Evolutionary conservation across 2,113 vertebrate genomes (phyloP).

Genomic region (Oncorhynchus tshawytscha): DNA sequence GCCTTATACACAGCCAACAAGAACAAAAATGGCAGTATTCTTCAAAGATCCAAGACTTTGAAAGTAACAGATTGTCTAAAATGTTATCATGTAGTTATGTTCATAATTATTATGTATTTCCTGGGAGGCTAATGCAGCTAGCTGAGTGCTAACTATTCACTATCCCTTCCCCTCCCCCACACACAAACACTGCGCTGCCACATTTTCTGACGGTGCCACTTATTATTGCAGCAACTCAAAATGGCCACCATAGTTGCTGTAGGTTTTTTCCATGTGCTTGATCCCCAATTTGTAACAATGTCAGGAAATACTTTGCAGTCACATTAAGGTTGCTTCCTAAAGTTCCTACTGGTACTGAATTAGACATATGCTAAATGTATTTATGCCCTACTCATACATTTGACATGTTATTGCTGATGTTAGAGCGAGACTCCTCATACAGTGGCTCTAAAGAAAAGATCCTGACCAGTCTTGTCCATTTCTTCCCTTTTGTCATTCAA

Average conservation of each 20-base stretch:
- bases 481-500: too few species aligned
- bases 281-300: not conserved
- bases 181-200: slow-evolving; percentile 1
- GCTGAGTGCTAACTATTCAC: not conserved
- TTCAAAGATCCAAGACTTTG: too few species aligned
- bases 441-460: too few species aligned
- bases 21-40: too few species aligned
- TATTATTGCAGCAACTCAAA: slow-evolving; percentile 40
- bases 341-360: not conserved
- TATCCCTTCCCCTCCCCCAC: slow-evolving; percentile 1
- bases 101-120: not conserved
- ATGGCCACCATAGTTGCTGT: slow-evolving; percentile 40
- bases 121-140: not conserved
- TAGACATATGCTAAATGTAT: too few species aligned
- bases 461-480: too few species aligned
- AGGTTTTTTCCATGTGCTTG: not conserved
- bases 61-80: too few species aligned
- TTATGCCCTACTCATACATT: too few species aligned
- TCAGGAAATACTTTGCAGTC: not conserved
- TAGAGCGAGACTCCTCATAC: too few species aligned
- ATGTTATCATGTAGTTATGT: not conserved
- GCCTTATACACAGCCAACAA: too few species aligned
- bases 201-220: slow-evolving; percentile 8
- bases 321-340: not conserved
- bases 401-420: too few species aligned